phyloP scores from a whole-genome alignment of 1,140 invertebrate genomes.

The Phocides pigmalion region DNA sequence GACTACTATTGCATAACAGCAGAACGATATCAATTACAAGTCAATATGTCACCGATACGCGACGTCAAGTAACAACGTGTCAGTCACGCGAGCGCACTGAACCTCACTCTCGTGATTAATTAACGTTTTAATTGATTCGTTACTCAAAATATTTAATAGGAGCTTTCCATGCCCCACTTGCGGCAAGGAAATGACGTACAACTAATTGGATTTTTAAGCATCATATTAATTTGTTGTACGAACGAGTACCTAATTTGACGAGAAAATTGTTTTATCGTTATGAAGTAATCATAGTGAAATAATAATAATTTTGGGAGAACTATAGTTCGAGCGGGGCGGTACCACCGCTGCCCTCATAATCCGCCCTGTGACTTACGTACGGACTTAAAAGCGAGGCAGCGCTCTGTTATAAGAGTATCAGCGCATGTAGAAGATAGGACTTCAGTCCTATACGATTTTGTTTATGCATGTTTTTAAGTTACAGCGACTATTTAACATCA shows the following conservation, averaged over 20 bases:
- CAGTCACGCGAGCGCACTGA: conserved; percentile 2
- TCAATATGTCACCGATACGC: conserved; percentile 1
- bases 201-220: conserved; percentile 32
- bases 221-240: conserved; percentile 12
- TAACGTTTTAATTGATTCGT: conserved; percentile 33
- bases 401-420: too few relatives aligned
- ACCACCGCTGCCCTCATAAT: too few relatives aligned
- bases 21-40: conserved; percentile 14
- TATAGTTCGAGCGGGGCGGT: too few relatives aligned
- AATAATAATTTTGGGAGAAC: too few relatives aligned
- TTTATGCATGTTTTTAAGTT: too few relatives aligned
- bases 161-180: conserved; percentile 18
- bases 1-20: neutral
- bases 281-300: neutral
- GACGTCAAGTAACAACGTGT: conserved; percentile 11
- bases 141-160: conserved; percentile 29
- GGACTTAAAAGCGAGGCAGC: too few relatives aligned
- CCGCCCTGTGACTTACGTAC: too few relatives aligned
- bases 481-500: too few relatives aligned
- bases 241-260: conserved; percentile 10
- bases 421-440: too few relatives aligned
- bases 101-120: conserved; percentile 28
- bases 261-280: conserved; percentile 1
- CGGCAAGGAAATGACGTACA: conserved; percentile 9
- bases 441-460: too few relatives aligned